Base-by-base conservation (phyloP, 2,113 vertebrate species). In the Rutilus rutilus region DNA sequence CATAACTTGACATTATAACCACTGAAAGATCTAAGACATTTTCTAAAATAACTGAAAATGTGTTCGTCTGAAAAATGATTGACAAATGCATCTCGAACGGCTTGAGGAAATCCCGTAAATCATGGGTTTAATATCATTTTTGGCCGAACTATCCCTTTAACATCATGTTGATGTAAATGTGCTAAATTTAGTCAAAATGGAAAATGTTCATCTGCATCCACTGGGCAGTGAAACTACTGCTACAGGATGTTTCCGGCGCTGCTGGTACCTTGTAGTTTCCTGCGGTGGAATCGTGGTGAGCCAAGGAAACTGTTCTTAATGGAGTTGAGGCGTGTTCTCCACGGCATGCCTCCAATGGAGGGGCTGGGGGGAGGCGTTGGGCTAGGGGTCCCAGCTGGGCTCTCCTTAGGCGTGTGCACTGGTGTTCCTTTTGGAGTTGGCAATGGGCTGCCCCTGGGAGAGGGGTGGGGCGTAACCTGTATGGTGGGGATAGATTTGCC, bases 221-320 rank as follows among this genome's bases (percentile, higher is more conserved):
- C 15, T 30, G 54, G 23, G 23, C 14, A 71, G 6, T 50, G 23
- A 76, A 45, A 76, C 25, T 15, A 30, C 2, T 19, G 25, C 45
- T 19, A 11, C 45, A 6, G n/a, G 45, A 50, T 77, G 2, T 15
- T 7, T 59, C 19, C 10, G 27, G 59, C 85, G 90, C 86, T 33
- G 62, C 21, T n/a, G 25, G 50, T 91, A 98, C 98, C 97, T 95
- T 99, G 98, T 90, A 99, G 96, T 97, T 99, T 99, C 95, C 98
- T 95, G 93, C 98, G 97, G 93, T 99, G 98, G 94, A 99, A 99
- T 69, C 98, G 96, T 1, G 98, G 98, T 2, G 98, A 99, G 89
- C 98, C 98, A 93, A 99, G 96, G 94, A 99, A 99, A 93, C 96
- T 99, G 93, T 99, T 99, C 95, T 98, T 99, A 95, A 99, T 98